phyloP scores from a whole-genome alignment of 1,140 invertebrate species.

The Fopius arisanus region DNA sequence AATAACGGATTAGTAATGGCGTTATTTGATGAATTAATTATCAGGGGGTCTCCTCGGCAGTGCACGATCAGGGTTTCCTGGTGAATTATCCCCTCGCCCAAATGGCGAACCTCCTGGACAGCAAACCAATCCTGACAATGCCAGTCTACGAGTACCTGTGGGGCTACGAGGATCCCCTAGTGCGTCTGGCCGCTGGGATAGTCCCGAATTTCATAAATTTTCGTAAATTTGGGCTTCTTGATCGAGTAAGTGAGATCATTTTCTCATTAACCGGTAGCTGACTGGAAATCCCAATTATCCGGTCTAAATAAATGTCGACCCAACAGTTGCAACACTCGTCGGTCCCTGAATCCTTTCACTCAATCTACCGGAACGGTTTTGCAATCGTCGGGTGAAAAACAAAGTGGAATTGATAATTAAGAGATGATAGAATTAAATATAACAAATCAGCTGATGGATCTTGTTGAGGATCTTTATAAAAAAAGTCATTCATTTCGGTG shows the following conservation, averaged over 20 bases:
- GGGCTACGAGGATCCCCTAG: constrained; percentile 84
- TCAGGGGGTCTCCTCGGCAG: constrained; percentile 71
- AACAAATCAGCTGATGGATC: background rate
- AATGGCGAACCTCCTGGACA: constrained; percentile 68
- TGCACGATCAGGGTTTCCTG: constrained; percentile 68
- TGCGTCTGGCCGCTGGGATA: constrained; percentile 73
- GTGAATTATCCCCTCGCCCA: constrained; percentile 72
- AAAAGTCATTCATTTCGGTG: no score
- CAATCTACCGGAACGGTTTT: constrained; percentile 9
- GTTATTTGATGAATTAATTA: no score
- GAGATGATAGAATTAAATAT: background rate
- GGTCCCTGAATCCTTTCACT: constrained; percentile 22
- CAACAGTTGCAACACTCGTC: constrained; percentile 10
- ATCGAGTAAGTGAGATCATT: constrained; percentile 69
- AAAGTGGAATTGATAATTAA: constrained; percentile 6
- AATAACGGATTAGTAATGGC: no score
- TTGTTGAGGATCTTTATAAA: background rate
- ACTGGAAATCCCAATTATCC: constrained; percentile 24
- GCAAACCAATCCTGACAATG: constrained; percentile 75
- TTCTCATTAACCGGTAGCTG: background rate
- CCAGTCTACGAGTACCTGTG: constrained; percentile 81
- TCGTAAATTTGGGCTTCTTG: constrained; percentile 79
- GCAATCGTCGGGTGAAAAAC: constrained; percentile 6
- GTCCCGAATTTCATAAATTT: constrained; percentile 80
- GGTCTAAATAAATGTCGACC: constrained; percentile 4